Evolutionary conservation across 1,140 invertebrate species (phyloP), one percentile per base, ranked within the genome.

Genomic region (Druon quercuslanigerum): DNA sequence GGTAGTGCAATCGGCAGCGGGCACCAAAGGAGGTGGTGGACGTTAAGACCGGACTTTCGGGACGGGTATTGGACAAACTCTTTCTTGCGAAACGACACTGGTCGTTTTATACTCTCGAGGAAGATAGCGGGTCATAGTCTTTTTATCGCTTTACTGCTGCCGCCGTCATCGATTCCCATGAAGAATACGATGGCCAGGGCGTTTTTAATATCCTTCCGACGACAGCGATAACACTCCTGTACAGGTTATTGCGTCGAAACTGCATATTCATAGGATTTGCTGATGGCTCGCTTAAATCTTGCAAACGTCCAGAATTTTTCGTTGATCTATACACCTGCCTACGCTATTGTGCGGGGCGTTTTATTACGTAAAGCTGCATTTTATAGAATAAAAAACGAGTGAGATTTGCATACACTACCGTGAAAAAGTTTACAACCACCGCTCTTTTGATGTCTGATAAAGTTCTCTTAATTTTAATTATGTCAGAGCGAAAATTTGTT

Each of bases 241-340:
- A 66, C 57, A 66, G 33, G 57, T 66, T 66, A 33, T 66, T 33
- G 20, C 57, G 8, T 20, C 25, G 56, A 33, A 66, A 66, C 20
- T 66, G 57, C 57, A 66, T 66, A 40, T 40, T 66, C 57, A 66
- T 66, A 66, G 57, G 25, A 25, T 66, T 66, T 66, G 57, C 57
- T 66, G 40, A 66, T 66, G 57, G 33, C 57, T 66, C 54, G 19
- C 33, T 66, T 66, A 66, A 66, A 66, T 66, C 57, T 66, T 66
- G 20, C 57, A 57, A 66, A 25, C 57, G 57, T 33, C 33, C 12
- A 33, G 20, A 33, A 66, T 33, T 66, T 66, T 66, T 66, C 20
- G 7, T 25, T 25, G 56, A 12, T 25, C 56, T 20, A 25, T 57
- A 20, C 19, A 57, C 56, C 19, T 20, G 25, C 25, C 56, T 13